Evolutionary conservation across 2,888 invertebrate genomes (phyloP), one percentile per base, ranked within the genome.

Genomic region (Sphinx pinastri): DNA sequence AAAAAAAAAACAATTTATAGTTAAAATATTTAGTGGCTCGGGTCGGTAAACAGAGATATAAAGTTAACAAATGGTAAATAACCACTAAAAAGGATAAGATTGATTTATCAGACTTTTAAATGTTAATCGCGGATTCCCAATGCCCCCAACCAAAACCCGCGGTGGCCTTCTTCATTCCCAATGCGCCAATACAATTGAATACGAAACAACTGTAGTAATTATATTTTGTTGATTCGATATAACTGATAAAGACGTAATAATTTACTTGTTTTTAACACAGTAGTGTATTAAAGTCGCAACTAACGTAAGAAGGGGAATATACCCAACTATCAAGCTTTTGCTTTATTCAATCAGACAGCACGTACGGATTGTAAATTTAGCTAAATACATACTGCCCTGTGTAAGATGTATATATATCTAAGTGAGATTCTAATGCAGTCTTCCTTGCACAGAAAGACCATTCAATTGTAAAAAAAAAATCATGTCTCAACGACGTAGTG

Each of bases 261-360:
- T 19, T 10, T 19, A 19, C 19, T 55, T 19, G 55, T 19, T 19
- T 55, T 19, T 52, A 14, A 14, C 52, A 52, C 52, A 51, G 10
- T 4, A 55, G 19, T 55, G 4, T 19, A 55, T 55, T 55, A 19
- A 55, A 55, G 19, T 55, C 19, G 55, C 55, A 55, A 19, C 55
- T 10, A 55, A 55, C 19, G 55, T 55, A 55, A 55, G 55, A 55
- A 11, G 55, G 55, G 55, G 55, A 55, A 55, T 55, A 19, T 55
- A 19, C 55, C 55, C 11, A 19, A 11, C 16, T 4, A 55, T 19
- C 55, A 19, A 55, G 55, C 11, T 63, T 19, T 49, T 13, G 13
- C 13, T 63, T 49, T 63, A 16, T 63, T 71, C 71, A 68, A 68
- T 51, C 68, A 68, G 71, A 72, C 70, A 71, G 58, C 67, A 66